Conservation (phyloP, 1,140 invertebrate species). For the Sinella curviseta region DNA sequence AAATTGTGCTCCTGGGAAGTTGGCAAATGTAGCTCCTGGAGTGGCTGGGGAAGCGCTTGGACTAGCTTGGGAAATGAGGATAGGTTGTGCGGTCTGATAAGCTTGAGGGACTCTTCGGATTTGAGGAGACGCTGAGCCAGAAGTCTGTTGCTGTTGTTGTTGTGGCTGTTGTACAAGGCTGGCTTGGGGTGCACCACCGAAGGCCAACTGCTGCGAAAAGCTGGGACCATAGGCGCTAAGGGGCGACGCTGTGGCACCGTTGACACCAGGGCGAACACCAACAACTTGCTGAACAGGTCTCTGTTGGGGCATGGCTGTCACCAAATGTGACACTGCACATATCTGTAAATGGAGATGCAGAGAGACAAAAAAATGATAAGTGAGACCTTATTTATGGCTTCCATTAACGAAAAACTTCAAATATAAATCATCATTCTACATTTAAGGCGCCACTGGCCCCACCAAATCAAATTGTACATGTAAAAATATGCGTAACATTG, state of each 20-base stretch:
- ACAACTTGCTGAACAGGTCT: conserved; percentile 30
- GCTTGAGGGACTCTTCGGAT: not conserved
- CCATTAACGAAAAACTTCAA: too few species aligned
- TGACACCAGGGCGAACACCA: conserved; percentile 30
- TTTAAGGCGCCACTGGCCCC: too few species aligned
- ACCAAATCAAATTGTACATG: too few species aligned
- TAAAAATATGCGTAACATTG: too few species aligned
- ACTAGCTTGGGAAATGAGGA: conserved; percentile 16
- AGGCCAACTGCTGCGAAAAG: conserved; percentile 39
- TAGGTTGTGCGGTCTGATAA: conserved; percentile 33
- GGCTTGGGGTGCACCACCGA: conserved; percentile 17
- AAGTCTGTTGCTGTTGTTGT: not conserved
- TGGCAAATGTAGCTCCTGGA: conserved; percentile 18
- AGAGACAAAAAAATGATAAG: not conserved
- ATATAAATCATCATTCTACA: not conserved
- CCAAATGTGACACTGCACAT: conserved; percentile 21
- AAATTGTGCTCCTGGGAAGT: not conserved
- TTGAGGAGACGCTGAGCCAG: not conserved
- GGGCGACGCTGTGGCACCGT: not conserved
- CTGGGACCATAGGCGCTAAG: conserved; percentile 14
- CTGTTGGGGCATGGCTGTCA: conserved; percentile 25
- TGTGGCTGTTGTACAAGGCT: not conserved
- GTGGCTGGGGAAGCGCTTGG: conserved; percentile 24
- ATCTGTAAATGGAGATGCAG: not conserved
- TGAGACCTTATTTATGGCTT: too few species aligned